These are phyloP conservation scores for Glyphotaelius pellucidus DNA, from an alignment of 2,888 invertebrate genomes.

Conservation along the genomic window DNA sequence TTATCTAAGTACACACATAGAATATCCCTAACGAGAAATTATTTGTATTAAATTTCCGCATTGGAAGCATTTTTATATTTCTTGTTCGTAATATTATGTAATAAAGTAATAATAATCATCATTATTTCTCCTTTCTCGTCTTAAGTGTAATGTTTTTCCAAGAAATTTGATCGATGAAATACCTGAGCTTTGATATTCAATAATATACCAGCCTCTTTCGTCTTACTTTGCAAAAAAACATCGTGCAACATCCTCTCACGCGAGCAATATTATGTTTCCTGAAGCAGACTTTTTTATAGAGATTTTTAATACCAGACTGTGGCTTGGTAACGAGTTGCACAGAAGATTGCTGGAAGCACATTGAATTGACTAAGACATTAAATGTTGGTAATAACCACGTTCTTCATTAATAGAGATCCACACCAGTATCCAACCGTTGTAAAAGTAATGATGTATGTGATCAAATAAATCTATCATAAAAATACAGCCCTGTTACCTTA, in stretches of 20 bases:
- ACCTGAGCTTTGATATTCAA: conserved; percentile 9
- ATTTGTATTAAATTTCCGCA: neutral
- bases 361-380: neutral
- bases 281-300: neutral
- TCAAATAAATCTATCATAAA: no score
- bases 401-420: neutral
- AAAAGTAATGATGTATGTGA: no score
- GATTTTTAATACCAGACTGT: neutral
- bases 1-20: no score
- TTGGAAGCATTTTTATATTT: neutral
- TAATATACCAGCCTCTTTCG: neutral
- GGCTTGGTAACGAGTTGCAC: neutral
- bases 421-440: no score
- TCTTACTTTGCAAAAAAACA: neutral
- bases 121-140: neutral
- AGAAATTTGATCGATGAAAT: neutral
- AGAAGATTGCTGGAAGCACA: neutral
- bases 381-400: neutral
- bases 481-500: no score
- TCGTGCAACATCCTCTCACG: conserved; percentile 9
- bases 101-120: neutral
- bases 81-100: neutral
- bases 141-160: neutral
- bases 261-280: conserved; percentile 2
- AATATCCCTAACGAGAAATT: neutral